Base-by-base conservation (phyloP, 2,797 vertebrate species). In the Onychomys leucogaster region DNA sequence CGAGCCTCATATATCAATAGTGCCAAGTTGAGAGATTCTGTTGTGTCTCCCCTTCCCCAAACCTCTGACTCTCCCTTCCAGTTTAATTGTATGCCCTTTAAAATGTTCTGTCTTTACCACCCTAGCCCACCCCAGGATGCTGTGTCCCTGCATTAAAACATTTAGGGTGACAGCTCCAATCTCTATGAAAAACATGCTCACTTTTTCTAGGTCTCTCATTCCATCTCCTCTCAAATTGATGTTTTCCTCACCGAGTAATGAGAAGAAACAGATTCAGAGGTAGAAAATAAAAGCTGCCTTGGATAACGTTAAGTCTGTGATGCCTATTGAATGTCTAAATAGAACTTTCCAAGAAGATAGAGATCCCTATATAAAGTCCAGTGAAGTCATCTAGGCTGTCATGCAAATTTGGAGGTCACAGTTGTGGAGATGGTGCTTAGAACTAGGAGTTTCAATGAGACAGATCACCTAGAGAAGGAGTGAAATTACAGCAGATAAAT, bases 401-500 rank as follows among this genome's bases (percentile, higher is more conserved):
- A 85, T 81, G 34, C 63, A 89, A 89, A 86, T 59, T 69, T 80
- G 46, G 80, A 65, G 37, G 76, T 92, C 57, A 81, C 63, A 78
- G 59, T 41, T 83, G 21, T 85, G 27, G 67, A 91, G 49, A 49
- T 73, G 11, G 52, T 91, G 29, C 61, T 90, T 84, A 93, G 83
- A 77, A 76, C 49, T 10, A 73, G 61, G 32, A 10, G n/a, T 78
- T 92, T 55, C 17, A 32, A 77, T 59, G 71, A 78, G 37, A 52
- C 78, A 61, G 16, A 37, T 77, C 37, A 83, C 37, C 29, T 71
- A 75, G 63, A 84, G 49, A 90, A 92, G 25, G 52, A 67, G n/a
- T 83, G 23, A 82, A 80, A 80, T 63, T 37, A 88, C 29, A 83
- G 77, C 12, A 96, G 37, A 84, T 86, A 91, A 78, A 87, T 67